Evolutionary conservation across 2,797 vertebrate genomes (phyloP).

Genomic region (Vireo griseus): DNA sequence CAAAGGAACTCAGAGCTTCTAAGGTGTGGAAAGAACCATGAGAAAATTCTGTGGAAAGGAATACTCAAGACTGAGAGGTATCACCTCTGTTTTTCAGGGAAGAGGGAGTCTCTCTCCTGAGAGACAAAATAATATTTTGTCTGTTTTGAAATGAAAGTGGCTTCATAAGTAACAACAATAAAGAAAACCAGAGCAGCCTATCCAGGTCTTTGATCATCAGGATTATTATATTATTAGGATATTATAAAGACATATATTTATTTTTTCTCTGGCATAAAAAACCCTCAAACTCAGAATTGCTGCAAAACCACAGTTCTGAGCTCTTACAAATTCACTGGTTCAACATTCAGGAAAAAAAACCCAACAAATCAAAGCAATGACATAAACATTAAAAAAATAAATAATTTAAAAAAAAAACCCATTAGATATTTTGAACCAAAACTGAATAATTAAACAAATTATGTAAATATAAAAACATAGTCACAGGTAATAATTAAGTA

Average conservation of each 20-base stretch:
- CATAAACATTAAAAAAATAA: not conserved
- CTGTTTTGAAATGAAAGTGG: not conserved
- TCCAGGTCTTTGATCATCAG: not conserved
- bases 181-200: not conserved
- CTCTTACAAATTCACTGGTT: not conserved
- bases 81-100: not conserved
- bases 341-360: not conserved
- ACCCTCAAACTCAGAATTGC: not conserved
- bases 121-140: not conserved
- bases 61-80: not conserved
- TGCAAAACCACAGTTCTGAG: not conserved
- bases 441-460: not conserved
- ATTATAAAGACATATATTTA: not conserved
- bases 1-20: not conserved
- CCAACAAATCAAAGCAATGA: not conserved
- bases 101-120: not conserved
- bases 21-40: not conserved
- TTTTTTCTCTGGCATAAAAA: not conserved
- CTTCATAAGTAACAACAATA: not conserved
- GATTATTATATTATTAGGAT: too few species aligned
- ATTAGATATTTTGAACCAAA: not conserved
- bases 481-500: not conserved
- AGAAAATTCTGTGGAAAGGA: not conserved
- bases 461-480: not conserved
- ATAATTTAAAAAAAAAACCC: not conserved